A percentile compares a stretch with the other conserved stretches of the same genome.
These are phyloP conservation scores for Steinernema khuongi DNA, from an alignment of 1,140 invertebrate genomes.

Conservation along the genomic window DNA sequence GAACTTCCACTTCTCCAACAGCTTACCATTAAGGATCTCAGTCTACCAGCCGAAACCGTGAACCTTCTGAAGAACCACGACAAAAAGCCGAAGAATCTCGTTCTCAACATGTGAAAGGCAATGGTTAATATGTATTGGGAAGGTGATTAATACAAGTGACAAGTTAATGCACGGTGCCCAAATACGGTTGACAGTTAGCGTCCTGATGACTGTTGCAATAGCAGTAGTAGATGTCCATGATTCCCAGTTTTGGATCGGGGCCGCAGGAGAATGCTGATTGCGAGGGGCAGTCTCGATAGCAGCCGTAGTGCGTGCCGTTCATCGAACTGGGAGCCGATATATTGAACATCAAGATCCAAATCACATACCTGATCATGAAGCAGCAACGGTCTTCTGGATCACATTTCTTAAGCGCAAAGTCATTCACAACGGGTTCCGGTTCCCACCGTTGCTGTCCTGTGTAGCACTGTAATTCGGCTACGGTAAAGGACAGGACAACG, in stretches of 20 bases:
- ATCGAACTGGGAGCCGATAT: not conserved
- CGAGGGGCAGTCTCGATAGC: constrained; percentile 7
- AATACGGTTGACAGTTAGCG: not conserved
- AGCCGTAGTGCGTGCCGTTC: not conserved
- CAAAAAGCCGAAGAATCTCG: constrained; percentile 23
- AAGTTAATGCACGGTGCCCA: not conserved
- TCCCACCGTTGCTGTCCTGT: not conserved
- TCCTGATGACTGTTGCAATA: not conserved
- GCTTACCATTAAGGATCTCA: constrained; percentile 36
- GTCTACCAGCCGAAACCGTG: constrained; percentile 16
- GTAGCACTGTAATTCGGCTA: not conserved
- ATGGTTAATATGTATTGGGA: not conserved
- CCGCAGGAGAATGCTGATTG: not conserved
- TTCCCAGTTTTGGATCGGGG: not conserved
- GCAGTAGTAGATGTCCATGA: not conserved
- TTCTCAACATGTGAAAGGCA: constrained; percentile 5
- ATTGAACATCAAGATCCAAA: not conserved
- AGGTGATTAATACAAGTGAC: not conserved
- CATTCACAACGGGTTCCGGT: not conserved
- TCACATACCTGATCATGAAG: not conserved
- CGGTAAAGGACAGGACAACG: not conserved
- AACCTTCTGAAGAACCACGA: constrained; percentile 10
- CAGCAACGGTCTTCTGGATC: not conserved
- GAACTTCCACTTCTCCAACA: constrained; percentile 37
- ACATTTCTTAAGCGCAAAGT: not conserved